Conservation (phyloP, 2,113 vertebrate species). For the Balaeniceps rex region DNA sequence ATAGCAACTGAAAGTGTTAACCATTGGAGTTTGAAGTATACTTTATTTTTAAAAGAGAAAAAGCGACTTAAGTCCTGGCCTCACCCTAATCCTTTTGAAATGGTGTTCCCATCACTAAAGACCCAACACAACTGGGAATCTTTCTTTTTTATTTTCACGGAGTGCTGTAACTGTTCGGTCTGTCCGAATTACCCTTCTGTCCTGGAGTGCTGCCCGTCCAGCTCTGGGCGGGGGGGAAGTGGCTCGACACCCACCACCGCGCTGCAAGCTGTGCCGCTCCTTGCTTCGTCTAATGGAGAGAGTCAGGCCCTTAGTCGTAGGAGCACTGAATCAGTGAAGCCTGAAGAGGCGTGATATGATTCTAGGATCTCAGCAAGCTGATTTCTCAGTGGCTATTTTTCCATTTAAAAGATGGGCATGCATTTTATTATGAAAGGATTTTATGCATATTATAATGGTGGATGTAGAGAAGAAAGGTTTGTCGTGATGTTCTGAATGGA, state of each 20-base stretch:
- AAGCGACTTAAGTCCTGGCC: neutral
- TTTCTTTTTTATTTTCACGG: fast-evolving
- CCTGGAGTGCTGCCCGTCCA: neutral
- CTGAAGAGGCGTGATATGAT: fast-evolving
- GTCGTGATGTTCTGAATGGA: neutral
- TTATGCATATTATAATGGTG: neutral
- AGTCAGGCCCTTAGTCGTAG: neutral
- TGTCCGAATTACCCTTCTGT: neutral
- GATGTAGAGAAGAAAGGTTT: neutral
- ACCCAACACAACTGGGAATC: neutral
- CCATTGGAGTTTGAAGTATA: neutral
- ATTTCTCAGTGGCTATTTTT: neutral
- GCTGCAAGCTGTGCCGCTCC: neutral
- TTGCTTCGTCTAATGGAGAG: neutral
- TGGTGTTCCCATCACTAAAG: neutral
- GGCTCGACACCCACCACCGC: neutral
- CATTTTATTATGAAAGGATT: neutral
- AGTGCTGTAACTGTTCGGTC: neutral
- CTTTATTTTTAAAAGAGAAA: neutral
- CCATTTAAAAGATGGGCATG: neutral
- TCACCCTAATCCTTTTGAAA: neutral
- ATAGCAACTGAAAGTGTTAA: neutral
- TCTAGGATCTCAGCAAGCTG: neutral
- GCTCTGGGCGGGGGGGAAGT: neutral
- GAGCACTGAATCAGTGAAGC: neutral